Conservation (phyloP, 2,888 invertebrate genomes). For the Odontothrips loti region DNA sequence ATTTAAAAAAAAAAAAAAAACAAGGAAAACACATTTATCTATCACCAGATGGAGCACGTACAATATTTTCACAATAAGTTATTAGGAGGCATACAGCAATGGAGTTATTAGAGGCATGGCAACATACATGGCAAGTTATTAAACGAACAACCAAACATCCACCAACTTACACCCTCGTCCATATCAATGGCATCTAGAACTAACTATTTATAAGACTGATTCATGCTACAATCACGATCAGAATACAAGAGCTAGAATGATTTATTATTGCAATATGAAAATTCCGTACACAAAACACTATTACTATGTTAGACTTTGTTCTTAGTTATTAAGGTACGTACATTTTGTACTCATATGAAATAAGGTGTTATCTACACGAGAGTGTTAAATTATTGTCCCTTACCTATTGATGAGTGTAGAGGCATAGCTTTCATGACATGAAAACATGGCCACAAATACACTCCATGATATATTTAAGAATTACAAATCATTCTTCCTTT, state of each 20-base stretch:
- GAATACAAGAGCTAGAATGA: background rate
- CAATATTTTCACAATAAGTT: background rate
- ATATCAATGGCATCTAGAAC: constrained; percentile 11
- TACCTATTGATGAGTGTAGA: constrained; percentile 15
- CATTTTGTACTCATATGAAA: constrained; percentile 21
- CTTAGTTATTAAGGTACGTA: constrained; percentile 21
- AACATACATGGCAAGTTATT: constrained; percentile 23
- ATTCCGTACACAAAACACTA: constrained; percentile 13
- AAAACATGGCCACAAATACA: background rate
- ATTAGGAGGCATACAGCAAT: background rate
- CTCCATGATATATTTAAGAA: background rate
- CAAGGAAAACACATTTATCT: background rate
- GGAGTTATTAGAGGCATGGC: constrained; percentile 17
- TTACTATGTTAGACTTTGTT: constrained; percentile 20
- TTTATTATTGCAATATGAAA: constrained; percentile 23
- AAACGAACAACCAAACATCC: constrained; percentile 24
- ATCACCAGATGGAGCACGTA: background rate
- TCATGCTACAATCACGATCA: background rate
- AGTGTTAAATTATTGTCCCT: constrained; percentile 20
- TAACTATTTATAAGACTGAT: constrained; percentile 13
- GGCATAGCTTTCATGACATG: background rate
- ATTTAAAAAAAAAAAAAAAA: background rate
- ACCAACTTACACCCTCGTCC: constrained; percentile 22
- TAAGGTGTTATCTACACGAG: constrained; percentile 8
- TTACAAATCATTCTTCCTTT: background rate